These are phyloP conservation scores for Limnephilus marmoratus DNA, from an alignment of 2,888 invertebrate genomes.

Conservation along the genomic window DNA sequence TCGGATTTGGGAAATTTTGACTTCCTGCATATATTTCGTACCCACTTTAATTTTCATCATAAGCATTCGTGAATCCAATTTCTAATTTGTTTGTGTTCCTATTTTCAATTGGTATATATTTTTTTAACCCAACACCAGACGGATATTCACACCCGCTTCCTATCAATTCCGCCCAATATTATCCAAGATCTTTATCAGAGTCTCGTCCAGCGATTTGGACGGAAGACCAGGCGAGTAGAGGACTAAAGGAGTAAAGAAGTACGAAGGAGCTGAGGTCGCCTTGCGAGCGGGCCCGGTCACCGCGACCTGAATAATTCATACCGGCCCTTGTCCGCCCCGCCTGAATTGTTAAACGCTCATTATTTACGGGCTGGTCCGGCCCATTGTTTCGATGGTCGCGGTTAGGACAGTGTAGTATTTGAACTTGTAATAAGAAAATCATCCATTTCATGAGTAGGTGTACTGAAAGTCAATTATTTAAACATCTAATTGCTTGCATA, in stretches of 20 bases:
- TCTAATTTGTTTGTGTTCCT: no score
- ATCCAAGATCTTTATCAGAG: conserved; percentile 35
- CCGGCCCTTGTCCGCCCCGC: conserved; percentile 62
- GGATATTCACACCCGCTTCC: background rate
- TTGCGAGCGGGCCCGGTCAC: conserved; percentile 33
- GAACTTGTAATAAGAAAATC: background rate
- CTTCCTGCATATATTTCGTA: no score
- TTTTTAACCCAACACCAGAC: background rate
- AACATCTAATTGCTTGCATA: no score
- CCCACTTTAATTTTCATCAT: no score
- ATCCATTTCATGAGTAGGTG: background rate
- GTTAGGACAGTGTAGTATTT: background rate
- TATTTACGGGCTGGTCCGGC: conserved; percentile 61
- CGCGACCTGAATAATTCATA: conserved; percentile 65
- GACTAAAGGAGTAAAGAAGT: background rate
- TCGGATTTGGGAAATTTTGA: no score
- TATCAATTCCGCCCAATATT: background rate
- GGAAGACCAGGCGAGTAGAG: background rate
- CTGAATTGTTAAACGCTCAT: conserved; percentile 66
- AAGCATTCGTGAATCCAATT: no score
- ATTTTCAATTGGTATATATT: no score
- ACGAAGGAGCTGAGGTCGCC: conserved; percentile 10
- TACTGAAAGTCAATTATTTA: background rate
- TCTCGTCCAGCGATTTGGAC: background rate
- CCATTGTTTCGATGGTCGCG: conserved; percentile 60